Conservation (phyloP, 2,113 vertebrate genomes). For the Tachysurus fulvidraco region DNA sequence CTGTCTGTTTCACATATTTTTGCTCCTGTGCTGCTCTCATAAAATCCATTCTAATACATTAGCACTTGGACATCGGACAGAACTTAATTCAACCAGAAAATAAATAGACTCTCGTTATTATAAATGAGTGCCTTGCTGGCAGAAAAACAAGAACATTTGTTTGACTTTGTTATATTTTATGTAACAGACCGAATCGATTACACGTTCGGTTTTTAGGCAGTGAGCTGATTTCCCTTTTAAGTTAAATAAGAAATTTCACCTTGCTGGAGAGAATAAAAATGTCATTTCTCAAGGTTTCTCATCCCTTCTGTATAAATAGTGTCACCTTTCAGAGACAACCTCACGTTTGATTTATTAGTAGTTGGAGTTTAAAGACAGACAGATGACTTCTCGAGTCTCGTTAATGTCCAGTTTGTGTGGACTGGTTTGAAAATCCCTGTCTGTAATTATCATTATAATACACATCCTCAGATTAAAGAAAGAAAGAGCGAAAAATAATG, state of each 20-base stretch:
- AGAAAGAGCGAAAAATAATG: background rate
- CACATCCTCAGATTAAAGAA: background rate
- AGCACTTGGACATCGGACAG: background rate
- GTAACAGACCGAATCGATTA: background rate
- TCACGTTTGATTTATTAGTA: background rate
- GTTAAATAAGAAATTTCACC: conserved; percentile 68
- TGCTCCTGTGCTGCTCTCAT: background rate
- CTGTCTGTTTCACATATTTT: background rate
- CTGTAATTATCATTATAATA: background rate
- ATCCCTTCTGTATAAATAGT: conserved; percentile 44
- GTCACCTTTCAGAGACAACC: conserved; percentile 20
- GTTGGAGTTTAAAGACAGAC: background rate
- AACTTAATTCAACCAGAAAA: background rate
- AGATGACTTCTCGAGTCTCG: background rate
- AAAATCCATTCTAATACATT: background rate
- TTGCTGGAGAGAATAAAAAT: conserved; percentile 58
- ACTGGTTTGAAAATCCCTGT: background rate
- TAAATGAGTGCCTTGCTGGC: background rate
- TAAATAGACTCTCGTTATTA: conserved; percentile 4
- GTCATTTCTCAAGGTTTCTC: background rate
- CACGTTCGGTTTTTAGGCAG: background rate
- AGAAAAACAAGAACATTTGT: background rate
- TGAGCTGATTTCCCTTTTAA: conserved; percentile 32
- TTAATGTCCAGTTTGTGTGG: background rate
- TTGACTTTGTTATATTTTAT: background rate